Base-by-base conservation (phyloP, 2,888 invertebrate species). In the Andrena dorsata region DNA sequence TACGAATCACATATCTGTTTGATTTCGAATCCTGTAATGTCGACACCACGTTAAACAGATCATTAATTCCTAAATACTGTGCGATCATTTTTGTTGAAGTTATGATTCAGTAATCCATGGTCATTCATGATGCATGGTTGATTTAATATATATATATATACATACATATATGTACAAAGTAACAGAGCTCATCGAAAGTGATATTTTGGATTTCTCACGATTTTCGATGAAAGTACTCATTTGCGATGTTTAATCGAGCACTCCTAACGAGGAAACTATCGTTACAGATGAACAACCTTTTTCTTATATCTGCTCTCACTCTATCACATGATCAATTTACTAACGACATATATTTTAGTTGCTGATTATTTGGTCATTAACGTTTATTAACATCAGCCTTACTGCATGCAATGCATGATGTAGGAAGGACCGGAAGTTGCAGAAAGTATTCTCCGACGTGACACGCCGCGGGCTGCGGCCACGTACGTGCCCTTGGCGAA, bases 321-420 rank as follows among this genome's bases (percentile, higher is more conserved):
- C 64, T 80, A 74, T 73, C 89, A 84, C 81, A 80, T 85, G 79
- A 89, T 83, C 86, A 79, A 86, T 85, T 88, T 86, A 88, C 86
- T 88, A 88, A 89, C 86, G 74, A 89, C 83, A 83, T 88, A 86
- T 88, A 86, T 88, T 89, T 91, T 85, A 84, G 89, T 88, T 88
- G 86, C 86, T 86, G 84, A 85, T 90, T 89, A 81, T 91, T 88
- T 90, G 89, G 90, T 88, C 90, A 90, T 90, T 89, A 90, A 92
- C 89, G 84, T 89, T 91, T 90, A 92, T 91, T 92, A 92, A 93
- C 91, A 90, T 91, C 92, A 92, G 93, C 92, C 92, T 93, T 93
- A 93, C 93, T 93, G 93, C 93, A 93, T 93, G 93, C 90, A 91
- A 92, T 92, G 93, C 93, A 93, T 93, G 93, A 92, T 92, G 91